phyloP scores from a whole-genome alignment of 2,797 vertebrate species.

The Perodicticus potto region DNA sequence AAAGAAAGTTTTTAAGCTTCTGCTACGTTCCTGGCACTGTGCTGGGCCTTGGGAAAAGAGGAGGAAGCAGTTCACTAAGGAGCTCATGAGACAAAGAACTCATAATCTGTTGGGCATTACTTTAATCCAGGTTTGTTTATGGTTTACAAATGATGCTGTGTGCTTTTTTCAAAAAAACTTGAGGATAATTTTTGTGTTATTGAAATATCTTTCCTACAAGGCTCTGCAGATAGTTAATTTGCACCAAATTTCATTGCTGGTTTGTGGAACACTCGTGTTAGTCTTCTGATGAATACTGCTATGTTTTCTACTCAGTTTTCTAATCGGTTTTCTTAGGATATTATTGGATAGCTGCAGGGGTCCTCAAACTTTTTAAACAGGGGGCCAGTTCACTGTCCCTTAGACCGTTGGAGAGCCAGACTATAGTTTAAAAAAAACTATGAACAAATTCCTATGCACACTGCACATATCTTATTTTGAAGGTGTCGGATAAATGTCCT shows the following conservation, averaged over 20 bases:
- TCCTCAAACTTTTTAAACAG: no score
- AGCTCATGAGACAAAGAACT: neutral
- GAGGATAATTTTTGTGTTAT: constrained; percentile 3
- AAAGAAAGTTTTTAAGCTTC: neutral
- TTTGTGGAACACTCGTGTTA: constrained; percentile 20
- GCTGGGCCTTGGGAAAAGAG: neutral
- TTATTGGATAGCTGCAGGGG: neutral
- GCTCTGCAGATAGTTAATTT: neutral
- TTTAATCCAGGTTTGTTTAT: neutral
- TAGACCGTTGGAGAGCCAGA: no score
- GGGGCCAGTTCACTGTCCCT: no score
- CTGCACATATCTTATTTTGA: no score
- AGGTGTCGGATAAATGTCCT: no score
- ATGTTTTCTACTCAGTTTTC: constrained; percentile 44
- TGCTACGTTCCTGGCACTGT: neutral
- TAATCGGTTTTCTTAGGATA: constrained; percentile 9
- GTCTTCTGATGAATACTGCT: neutral
- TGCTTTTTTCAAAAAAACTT: neutral
- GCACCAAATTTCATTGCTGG: neutral
- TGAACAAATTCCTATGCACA: no score
- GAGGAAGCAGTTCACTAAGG: neutral
- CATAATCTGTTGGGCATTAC: neutral
- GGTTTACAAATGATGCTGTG: neutral
- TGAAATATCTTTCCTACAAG: neutral
- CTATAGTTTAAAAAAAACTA: no score